Evolutionary conservation across 2,797 vertebrate species (phyloP), one percentile per base, ranked within the genome.

Genomic region (Acrossocheilus fasciatus): DNA sequence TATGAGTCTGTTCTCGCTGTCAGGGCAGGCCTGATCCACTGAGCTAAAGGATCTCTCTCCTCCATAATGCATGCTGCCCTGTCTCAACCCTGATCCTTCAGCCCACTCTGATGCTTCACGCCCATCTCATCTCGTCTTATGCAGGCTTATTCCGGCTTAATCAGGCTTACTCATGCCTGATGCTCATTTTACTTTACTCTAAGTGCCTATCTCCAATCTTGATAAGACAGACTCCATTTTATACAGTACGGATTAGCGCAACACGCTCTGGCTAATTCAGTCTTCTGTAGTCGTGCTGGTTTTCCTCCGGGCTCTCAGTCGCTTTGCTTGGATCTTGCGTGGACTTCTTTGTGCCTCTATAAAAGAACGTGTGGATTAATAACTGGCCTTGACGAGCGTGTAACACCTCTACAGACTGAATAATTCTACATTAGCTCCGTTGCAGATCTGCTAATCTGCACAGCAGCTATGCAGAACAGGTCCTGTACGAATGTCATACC

Each of bases 91-190:
- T 93, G 92, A 94, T 95, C 93, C 94, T 82, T n/a, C 78, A 79
- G 73, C 84, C 89, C 77, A 85, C 84, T 87, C 87, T 83, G 86
- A 86, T 79, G 84, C 83, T 86, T 86, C 81, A 83, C 77, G 82
- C 88, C 88, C 88, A 90, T 84, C 85, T 89, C 87, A 85, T 94
- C 89, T 92, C 90, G 45, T 92, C 92, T 95, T 92, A 93, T 81
- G 88, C 92, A 18, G 91, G 93, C 94, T 95, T 95, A 95, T 92
- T 94, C 93, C 87, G 90, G 93, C 95, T 96, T 95, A 95, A 95
- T 95, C 95, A 95, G 93, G 94, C 92, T 89, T 93, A 94, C 93
- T 95, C 95, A 94, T 95, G 95, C 92, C 92, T 93, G 85, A 54
- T 83, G 26, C 83, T 84, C 80, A 81, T 87, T 88, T 88, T 84